Percentiles rank a stretch among this genome's conserved stretches.
Evolutionary conservation across 2,113 vertebrate genomes (phyloP).

Genomic region (Eclectus roratus): DNA sequence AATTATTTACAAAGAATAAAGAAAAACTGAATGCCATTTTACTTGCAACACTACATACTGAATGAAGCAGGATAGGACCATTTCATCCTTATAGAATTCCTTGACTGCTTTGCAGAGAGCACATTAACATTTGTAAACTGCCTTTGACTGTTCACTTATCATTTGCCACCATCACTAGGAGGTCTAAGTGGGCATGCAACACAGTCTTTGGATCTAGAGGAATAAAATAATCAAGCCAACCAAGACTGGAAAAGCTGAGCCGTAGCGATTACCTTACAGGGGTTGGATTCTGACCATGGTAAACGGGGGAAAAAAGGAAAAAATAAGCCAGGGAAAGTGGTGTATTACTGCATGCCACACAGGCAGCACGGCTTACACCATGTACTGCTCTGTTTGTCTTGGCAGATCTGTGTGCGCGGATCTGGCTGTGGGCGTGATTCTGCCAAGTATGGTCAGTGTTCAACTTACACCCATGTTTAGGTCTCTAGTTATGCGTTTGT

Average conservation of each 20-base stretch:
- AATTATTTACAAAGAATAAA: neutral
- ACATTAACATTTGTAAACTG: neutral
- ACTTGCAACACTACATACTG: neutral
- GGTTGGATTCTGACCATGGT: neutral
- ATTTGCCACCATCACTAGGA: neutral
- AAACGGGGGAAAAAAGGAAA: neutral
- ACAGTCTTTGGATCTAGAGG: neutral
- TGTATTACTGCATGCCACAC: conserved; percentile 54
- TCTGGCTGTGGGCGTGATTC: conserved; percentile 68
- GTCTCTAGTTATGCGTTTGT: conserved; percentile 64
- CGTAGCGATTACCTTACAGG: neutral
- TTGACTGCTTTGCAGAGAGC: neutral
- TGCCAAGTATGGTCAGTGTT: conserved; percentile 69
- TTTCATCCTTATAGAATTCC: neutral
- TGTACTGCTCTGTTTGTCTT: conserved; percentile 72
- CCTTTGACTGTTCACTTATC: neutral
- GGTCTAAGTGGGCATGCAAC: neutral
- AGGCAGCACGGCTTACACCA: conserved; percentile 63
- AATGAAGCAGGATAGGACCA: neutral
- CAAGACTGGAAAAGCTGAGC: neutral
- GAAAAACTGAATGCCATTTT: neutral
- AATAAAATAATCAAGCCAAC: neutral
- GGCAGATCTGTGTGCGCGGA: conserved; percentile 67
- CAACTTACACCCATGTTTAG: conserved; percentile 63
- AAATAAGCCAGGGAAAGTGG: neutral